Evolutionary conservation across 2,888 invertebrate species (phyloP).

Genomic region (Ormyrus nitidulus): DNA sequence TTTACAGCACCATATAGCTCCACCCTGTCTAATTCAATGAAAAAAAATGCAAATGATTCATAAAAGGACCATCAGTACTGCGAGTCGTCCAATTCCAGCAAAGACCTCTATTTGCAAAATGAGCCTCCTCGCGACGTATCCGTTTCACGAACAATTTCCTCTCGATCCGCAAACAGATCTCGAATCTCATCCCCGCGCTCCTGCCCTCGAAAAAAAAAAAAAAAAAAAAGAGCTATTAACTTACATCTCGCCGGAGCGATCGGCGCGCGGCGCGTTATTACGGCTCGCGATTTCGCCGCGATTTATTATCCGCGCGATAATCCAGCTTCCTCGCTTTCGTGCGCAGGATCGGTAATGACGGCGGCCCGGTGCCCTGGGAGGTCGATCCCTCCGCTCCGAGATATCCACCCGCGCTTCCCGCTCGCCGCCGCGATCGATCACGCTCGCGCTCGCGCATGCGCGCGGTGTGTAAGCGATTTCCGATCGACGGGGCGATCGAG

Average conservation of each 20-base stretch:
- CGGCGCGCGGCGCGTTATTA: slow-evolving; percentile 1
- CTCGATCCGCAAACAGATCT: slow-evolving; percentile 22
- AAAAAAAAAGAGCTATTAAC: not conserved
- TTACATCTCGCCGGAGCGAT: slow-evolving; percentile 2
- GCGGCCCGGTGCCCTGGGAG: slow-evolving; percentile 32
- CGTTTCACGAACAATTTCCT: not conserved
- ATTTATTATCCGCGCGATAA: slow-evolving; percentile 49
- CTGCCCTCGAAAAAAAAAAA: not conserved
- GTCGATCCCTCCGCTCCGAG: slow-evolving; percentile 26
- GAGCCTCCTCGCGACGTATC: not conserved
- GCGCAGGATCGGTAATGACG: slow-evolving; percentile 1
- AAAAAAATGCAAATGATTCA: too few relatives aligned
- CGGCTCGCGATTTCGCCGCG: slow-evolving; percentile 5
- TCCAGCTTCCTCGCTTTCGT: slow-evolving; percentile 44
- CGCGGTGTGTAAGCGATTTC: slow-evolving; percentile 19
- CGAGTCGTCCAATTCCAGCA: not conserved
- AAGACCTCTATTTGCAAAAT: not conserved
- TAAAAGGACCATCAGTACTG: too few relatives aligned
- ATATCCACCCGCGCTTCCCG: slow-evolving; percentile 30
- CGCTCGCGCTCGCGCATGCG: not conserved
- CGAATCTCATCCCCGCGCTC: slow-evolving; percentile 8
- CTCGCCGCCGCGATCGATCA: not conserved
- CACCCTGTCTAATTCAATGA: too few relatives aligned
- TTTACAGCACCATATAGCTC: too few relatives aligned
- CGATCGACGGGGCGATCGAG: not conserved